Base-by-base conservation (phyloP, 2,888 invertebrate species). In the Drosophila meridiana region DNA sequence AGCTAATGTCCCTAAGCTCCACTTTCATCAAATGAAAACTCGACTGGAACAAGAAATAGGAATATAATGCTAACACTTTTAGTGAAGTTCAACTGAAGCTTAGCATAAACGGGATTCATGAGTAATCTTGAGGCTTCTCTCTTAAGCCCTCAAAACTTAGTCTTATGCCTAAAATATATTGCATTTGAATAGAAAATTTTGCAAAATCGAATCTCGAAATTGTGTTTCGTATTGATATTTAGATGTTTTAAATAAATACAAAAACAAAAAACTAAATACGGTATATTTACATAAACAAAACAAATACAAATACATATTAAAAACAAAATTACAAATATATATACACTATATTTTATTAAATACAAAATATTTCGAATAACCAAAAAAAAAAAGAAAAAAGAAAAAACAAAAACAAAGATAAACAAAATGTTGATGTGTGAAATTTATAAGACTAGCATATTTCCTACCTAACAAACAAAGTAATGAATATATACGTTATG, bases 401-500 rank as follows among this genome's bases (percentile, higher is more conserved):
- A 73, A 69, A 34, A 34, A 34, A 34, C 2, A 32, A 32, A 57
- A 42, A 62, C 72, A 72, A 73, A 68, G 62, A 60, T 62, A 79
- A 76, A 84, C 28, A 38, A 70, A 89, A 90, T 91, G 91, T 91
- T 91, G 91, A 91, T 91, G 91, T 91, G 89, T 91, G 91, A 91
- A 91, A 91, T 91, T 91, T 86, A 91, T 90, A 91, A 91, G 91
- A 91, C 91, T 91, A 91, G 91, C 89, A 86, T 83, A 91, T 91
- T 90, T 91, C 91, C 91, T 91, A 91, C 91, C 91, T 91, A 91
- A 68, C 69, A 66, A 67, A 68, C 14, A 40, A 65, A 80, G 69
- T 59, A 67, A 69, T 69, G 43, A 40, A 56, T 63, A 78, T 72
- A 87, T 73, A 81, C 73, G 79, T 77, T 84, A 71, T 58, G 73